Evolutionary conservation across 2,113 vertebrate genomes (phyloP).

Genomic region (Vombatus ursinus): DNA sequence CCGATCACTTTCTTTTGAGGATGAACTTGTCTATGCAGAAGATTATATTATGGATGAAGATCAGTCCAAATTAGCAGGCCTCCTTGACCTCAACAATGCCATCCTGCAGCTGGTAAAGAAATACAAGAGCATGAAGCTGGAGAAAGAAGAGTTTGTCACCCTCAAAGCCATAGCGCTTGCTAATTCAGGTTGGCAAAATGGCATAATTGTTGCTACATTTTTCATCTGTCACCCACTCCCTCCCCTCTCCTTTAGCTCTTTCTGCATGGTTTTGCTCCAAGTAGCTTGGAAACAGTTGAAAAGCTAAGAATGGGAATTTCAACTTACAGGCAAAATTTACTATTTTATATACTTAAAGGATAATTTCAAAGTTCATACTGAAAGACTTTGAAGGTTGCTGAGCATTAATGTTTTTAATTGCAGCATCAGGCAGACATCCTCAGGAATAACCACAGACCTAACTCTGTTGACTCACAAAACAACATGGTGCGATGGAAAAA

Average conservation of each 20-base stretch:
- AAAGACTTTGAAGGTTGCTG: constrained; percentile 36
- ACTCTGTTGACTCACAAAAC: neutral
- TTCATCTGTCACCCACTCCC: constrained; percentile 48
- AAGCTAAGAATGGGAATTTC: constrained; percentile 50
- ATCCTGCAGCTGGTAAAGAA: constrained; percentile 99
- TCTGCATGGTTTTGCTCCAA: constrained; percentile 61
- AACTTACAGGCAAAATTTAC: constrained; percentile 37
- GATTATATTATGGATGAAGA: constrained; percentile 99
- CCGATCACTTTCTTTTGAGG: constrained; percentile 97
- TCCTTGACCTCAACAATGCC: constrained; percentile 98
- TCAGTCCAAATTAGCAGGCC: constrained; percentile 97
- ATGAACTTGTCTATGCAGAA: constrained; percentile 99
- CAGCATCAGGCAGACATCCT: neutral
- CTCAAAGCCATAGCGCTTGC: constrained; percentile 99
- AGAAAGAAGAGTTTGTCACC: constrained; percentile 99
- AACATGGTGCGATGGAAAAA: neutral
- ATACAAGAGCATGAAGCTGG: constrained; percentile 98
- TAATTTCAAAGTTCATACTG: constrained; percentile 16
- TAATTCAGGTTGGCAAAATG: constrained; percentile 95
- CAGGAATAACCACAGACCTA: neutral
- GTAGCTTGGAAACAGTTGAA: constrained; percentile 57
- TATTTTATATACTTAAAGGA: constrained; percentile 27
- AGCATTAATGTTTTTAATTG: neutral
- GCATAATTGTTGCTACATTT: constrained; percentile 70
- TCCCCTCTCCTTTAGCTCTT: constrained; percentile 1